These are phyloP conservation scores for Crotalus viridis DNA, from an alignment of 2,113 vertebrate species.

Conservation along the genomic window DNA sequence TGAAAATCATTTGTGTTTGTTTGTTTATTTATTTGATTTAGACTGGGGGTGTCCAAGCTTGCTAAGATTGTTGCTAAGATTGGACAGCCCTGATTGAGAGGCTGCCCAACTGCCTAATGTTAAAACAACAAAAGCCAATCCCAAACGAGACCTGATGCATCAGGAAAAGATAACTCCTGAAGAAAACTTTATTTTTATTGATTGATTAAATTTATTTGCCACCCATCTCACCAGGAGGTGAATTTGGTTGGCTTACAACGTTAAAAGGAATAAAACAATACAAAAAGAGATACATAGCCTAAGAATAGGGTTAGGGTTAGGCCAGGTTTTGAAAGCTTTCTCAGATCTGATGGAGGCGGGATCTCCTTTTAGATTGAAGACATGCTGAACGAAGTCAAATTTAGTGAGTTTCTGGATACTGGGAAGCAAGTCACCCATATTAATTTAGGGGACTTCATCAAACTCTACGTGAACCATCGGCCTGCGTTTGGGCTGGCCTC, in stretches of 20 bases:
- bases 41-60: neutral
- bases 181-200: no score
- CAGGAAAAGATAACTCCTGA: no score
- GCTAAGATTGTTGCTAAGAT: no score
- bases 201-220: no score
- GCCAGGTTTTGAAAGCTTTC: neutral
- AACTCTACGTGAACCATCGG: constrained; percentile 88
- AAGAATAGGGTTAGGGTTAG: neutral
- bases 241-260: no score
- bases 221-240: no score
- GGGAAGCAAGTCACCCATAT: constrained; percentile 81
- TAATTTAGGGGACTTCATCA: constrained; percentile 84
- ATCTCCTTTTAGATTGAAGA: constrained; percentile 80
- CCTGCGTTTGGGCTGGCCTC: constrained; percentile 78
- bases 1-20: neutral
- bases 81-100: no score
- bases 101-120: no score
- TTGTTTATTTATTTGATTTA: neutral
- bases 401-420: constrained; percentile 82
- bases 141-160: no score
- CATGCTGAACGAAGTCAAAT: constrained; percentile 89
- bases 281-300: no score
- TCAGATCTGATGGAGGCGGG: neutral
- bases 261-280: no score
- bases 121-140: no score